Base-by-base conservation (phyloP, 1,140 invertebrate species). In the Eueides isabella region DNA sequence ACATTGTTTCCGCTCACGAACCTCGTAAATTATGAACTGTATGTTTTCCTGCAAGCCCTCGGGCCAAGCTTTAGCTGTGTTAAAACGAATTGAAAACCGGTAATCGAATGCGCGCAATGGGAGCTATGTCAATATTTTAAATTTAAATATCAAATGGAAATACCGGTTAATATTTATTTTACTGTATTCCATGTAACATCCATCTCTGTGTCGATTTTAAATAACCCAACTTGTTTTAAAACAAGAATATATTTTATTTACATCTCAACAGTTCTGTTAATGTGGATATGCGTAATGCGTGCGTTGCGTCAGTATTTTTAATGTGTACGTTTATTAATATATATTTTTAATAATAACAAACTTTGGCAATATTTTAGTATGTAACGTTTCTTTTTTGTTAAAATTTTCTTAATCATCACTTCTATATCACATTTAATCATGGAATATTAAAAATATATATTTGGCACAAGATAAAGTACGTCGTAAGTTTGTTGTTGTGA, bases 11-110 rank as follows among this genome's bases (percentile, higher is more conserved):
- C 85, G 85, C 79, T 88, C 77, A 82, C 83, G 87, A 80, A 83
- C 81, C 87, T 84, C 84, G 88, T 92, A 89, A 92, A 92, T 92
- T 92, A 92, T 92, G 86, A 86, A 87, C 89, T 85, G 84, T 91
- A 88, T 91, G 88, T 91, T 90, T 86, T 80, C 80, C 79, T 84
- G 83, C 83, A 85, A 83, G 87, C 87, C 91, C 89, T 85, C 70
- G 79, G 90, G 91, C 88, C 67, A 77, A 79, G 83, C 84, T 87
- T 85, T 85, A 81, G 82, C 82, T 86, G 76, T 87, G 87, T 91
- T 91, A 92, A 91, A 92, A 87, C 87, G 85, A 89, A 92, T 91
- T 92, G 89, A 92, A 91, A 86, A 89, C 87, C 86, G 89, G 89
- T 90, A 91, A 91, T 92, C 91, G 91, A 90, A 91, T 91, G 80